Base-by-base conservation (phyloP, 1,140 invertebrate species). In the Ceratoteleas bidentatus region DNA sequence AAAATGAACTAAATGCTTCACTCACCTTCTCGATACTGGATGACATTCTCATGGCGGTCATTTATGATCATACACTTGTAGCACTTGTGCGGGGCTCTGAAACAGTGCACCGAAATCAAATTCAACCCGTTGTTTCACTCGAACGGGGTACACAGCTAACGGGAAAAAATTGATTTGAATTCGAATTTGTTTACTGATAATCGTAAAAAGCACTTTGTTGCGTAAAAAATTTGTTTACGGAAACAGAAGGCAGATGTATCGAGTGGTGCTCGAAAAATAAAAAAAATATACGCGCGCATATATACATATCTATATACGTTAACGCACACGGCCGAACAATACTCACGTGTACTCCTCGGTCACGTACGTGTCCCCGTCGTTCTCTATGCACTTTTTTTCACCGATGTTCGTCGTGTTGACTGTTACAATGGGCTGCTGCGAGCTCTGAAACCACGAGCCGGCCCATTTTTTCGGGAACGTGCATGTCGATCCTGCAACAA, bases 1-100 rank as follows among this genome's bases (percentile, higher is more conserved):
- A 43, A n/a, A 43, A 1, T 32, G 33, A 33, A 13, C n/a, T 13
- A 61, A 73, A 76, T 40, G 53, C 57, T 58, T 57, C 72, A 91
- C 93, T 93, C 89, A 95, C 94, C 92, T 90, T 94, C 94, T 87
- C 94, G 94, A 87, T 93, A 95, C 74, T 94, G 94, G n/a, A 95
- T 93, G 14, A 94, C 94, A 85, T 94, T 95, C 56, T 91, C 89
- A 85, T 94, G 93, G 53, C 93, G 92, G 75, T 93, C 92, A 79
- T 93, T 93, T 75, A 94, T 94, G 57, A 94, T 93, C 70, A 94
- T 91, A 77, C 94, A 94, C 7, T 93, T 90, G 86, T 92, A 94
- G 81, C 94, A 94, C 8, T 32, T 0, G 0, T 64, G 43, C 5
- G 15, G 3, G 2, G n/a, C 0, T 0, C 70, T 73, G 43, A 56